Evolutionary conservation across 2,113 vertebrate species (phyloP), one percentile per base, ranked within the genome.

Genomic region (Syngnathus floridae): DNA sequence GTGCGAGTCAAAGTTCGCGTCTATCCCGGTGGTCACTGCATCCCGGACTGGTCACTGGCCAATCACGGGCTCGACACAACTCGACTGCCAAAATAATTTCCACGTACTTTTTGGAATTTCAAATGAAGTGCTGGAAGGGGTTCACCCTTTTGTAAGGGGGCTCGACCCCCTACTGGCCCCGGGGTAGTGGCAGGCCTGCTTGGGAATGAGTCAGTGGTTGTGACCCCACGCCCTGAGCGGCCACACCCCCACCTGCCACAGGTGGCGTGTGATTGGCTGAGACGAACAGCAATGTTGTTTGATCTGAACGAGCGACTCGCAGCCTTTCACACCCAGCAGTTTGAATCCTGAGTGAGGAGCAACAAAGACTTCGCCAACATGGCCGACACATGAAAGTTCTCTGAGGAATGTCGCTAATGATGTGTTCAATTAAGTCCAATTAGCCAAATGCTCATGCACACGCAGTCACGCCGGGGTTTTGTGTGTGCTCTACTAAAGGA

Each of bases 371-470:
- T 19, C 0, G 17, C 17, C 35, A n/a, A 58, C 9, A 40, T 21
- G 58, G 58, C n/a, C n/a, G 58, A 40, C 38, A 11, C 59, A 76
- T 75, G 21, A 79, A 65, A 74, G 79, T 48, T 59, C 55, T 63
- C 55, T 35, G 58, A 63, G 81, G 80, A 87, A 87, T 87, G 86
- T 84, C 69, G 56, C 83, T 88, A 87, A 86, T 84, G 79, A 88
- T 85, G 81, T 84, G 81, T 79, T 85, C 83, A 80, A 86, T 87
- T 85, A 83, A 79, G 83, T 74, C 79, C 83, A 84, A 82, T 87
- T 88, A 86, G 79, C 84, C 80, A 78, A 77, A 82, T 80, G 6
- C 26, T 35, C 9, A 4, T 21, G 21, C 21, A 5, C 48, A 4
- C 48, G 12, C 48, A 2, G 1, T 1, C 10, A 4, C 48, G 58